These are phyloP conservation scores for Corythucha ciliata DNA, from an alignment of 2,888 invertebrate species.

Conservation along the genomic window DNA sequence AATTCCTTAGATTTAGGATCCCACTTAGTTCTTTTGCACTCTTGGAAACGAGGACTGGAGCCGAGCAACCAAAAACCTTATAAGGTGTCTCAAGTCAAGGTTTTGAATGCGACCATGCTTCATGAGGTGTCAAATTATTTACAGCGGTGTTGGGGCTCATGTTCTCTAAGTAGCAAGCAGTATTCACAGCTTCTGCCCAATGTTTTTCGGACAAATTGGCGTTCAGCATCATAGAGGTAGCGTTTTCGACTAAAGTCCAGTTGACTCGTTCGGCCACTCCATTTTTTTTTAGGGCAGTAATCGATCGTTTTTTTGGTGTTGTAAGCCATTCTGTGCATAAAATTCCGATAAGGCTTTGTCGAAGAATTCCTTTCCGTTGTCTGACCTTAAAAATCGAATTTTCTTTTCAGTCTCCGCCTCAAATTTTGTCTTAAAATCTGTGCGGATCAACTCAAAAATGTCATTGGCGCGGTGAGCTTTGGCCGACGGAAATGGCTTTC, in stretches of 20 bases:
- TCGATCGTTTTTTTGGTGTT: slow-evolving; percentile 9
- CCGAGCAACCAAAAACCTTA: slow-evolving; percentile 11
- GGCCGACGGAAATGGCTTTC: slow-evolving; percentile 13
- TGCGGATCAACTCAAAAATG: slow-evolving; percentile 1
- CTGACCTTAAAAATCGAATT: slow-evolving; percentile 8
- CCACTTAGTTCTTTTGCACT: slow-evolving; percentile 12
- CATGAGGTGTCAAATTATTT: slow-evolving; percentile 8
- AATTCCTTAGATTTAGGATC: slow-evolving; percentile 7
- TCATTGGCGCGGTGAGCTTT: not conserved
- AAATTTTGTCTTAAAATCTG: slow-evolving; percentile 1
- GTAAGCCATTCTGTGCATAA: slow-evolving; percentile 3
- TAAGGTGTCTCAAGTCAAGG: slow-evolving; percentile 13
- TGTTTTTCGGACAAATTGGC: slow-evolving; percentile 18
- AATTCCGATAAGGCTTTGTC: slow-evolving; percentile 8
- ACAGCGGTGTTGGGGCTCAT: slow-evolving; percentile 7
- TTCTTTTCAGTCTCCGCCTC: slow-evolving; percentile 11
- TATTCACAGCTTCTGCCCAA: slow-evolving; percentile 18
- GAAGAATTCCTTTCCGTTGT: slow-evolving; percentile 10
- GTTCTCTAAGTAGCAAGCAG: slow-evolving; percentile 8
- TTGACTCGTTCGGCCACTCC: slow-evolving; percentile 14
- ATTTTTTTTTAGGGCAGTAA: slow-evolving; percentile 11
- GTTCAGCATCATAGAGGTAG: slow-evolving; percentile 13
- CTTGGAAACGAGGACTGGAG: slow-evolving; percentile 5
- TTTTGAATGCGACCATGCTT: slow-evolving; percentile 5
- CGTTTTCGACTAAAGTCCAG: slow-evolving; percentile 16